Percentiles rank a stretch among this genome's conserved stretches.
These are phyloP conservation scores for Drosophila dives DNA, from an alignment of 2,888 invertebrate genomes.

Conservation along the genomic window DNA sequence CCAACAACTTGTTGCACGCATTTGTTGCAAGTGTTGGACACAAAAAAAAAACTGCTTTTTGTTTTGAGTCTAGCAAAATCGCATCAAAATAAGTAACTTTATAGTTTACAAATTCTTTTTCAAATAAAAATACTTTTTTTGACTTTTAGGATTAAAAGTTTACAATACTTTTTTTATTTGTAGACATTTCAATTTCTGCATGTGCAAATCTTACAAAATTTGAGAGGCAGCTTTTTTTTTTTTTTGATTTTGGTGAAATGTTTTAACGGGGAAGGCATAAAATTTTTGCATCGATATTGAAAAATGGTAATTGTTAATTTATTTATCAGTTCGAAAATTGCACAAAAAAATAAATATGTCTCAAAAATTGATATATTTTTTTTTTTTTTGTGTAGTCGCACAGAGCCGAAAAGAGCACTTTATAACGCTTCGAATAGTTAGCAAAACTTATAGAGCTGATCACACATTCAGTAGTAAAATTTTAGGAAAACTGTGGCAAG, in stretches of 20 bases:
- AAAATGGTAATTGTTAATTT: not conserved
- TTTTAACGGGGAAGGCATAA: not conserved
- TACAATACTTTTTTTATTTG: not conserved
- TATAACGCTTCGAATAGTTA: not conserved
- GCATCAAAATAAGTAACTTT: not conserved
- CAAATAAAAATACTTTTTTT: not conserved
- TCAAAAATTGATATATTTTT: not conserved
- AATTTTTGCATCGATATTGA: not conserved
- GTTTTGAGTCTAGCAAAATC: not conserved
- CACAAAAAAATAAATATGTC: not conserved
- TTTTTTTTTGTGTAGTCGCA: not conserved
- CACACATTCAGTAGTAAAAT: not conserved
- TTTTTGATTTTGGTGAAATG: not conserved
- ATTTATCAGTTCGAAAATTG: not conserved
- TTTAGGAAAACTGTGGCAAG: not conserved
- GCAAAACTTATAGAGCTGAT: not conserved
- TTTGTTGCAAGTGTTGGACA: not conserved
- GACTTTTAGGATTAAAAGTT: not conserved
- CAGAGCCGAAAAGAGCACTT: not conserved
- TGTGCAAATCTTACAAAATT: not conserved
- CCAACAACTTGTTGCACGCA: slow-evolving; percentile 6
- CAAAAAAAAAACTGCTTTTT: not conserved
- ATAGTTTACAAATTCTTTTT: not conserved
- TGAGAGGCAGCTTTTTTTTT: not conserved
- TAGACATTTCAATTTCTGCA: too few species aligned